Percentiles rank a stretch among this genome's conserved stretches.
phyloP scores from a whole-genome alignment of 2,888 invertebrate species.

The Ligdia adustata region DNA sequence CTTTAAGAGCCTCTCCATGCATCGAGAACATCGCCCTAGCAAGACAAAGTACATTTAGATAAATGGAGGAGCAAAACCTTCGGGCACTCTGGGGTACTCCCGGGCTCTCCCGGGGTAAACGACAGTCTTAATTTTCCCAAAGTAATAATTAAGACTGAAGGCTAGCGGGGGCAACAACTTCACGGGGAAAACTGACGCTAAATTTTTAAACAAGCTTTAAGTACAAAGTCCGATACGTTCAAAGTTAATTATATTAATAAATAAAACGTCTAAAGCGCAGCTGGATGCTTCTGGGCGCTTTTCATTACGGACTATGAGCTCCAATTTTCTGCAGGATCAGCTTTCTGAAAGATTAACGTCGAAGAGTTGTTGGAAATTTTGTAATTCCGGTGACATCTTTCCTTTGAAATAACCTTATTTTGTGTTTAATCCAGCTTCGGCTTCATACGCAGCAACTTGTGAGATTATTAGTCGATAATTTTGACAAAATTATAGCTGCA shows the following conservation, averaged over 20 bases:
- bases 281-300: constrained; percentile 41
- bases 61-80: constrained; percentile 75
- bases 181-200: constrained; percentile 64
- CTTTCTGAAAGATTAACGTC: constrained; percentile 10
- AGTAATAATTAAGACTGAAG: constrained; percentile 85
- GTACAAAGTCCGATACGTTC: constrained; percentile 80
- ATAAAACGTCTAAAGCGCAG: constrained; percentile 51
- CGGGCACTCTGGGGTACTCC: constrained; percentile 52
- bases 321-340: constrained; percentile 23
- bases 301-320: constrained; percentile 31
- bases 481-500: too few species aligned
- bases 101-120: constrained; percentile 60
- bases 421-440: too few species aligned
- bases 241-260: constrained; percentile 79
- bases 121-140: constrained; percentile 84
- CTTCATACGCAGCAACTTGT: too few species aligned
- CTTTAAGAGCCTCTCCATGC: constrained; percentile 61
- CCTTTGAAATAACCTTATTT: neutral
- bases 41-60: constrained; percentile 83
- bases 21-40: constrained; percentile 54
- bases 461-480: too few species aligned
- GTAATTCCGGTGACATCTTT: constrained; percentile 1
- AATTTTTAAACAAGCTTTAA: constrained; percentile 81
- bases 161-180: constrained; percentile 68
- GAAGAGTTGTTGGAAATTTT: constrained; percentile 3